Evolutionary conservation across 2,888 invertebrate genomes (phyloP), one percentile per base, ranked within the genome.

Genomic region (Drosophila atripex): DNA sequence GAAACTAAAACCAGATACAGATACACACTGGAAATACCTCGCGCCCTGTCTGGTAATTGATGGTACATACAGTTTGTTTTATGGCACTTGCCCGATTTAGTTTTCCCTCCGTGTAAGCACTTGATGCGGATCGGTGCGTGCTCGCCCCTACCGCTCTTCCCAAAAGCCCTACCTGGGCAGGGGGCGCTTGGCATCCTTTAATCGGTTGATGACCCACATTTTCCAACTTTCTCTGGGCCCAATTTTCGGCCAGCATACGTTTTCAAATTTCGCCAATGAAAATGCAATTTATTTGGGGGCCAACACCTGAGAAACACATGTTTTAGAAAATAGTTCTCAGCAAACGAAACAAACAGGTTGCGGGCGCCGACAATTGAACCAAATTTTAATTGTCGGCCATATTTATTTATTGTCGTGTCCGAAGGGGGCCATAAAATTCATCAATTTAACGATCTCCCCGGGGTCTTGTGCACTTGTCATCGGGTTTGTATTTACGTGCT

Each of bases 331-430:
- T 7, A 5, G 35, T 7, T 66, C 30, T 52, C 45, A n/a, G n/a
- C 23, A 12, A 52, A 38, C 38, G 45, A 58, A 28, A 41, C 80
- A 46, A 66, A 59, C 80, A 70, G 56, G 80, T 75, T 71, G 80
- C 50, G 39, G 55, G 46, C 65, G 71, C 72, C 75, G 46, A 71
- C 59, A 86, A 83, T 75, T 86, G 84, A 80, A 80, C 86, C 69
- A 74, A 51, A 74, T 82, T 86, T 80, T 84, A 84, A 86, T 80
- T 80, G 74, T 77, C 74, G 71, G 71, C 69, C 83, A 75, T 86
- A 79, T 82, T 82, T 86, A 79, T 82, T 82, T 77, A 76, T 85
- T 55, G 46, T 30, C 28, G 35, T 35, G 53, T 39, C 25, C 32
- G 9, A 32, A 32, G 32, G 74, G 56, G 71, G 43, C 66, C 49